Base-by-base conservation (phyloP, 2,797 vertebrate genomes). In the Myioborus melanocephalus region DNA sequence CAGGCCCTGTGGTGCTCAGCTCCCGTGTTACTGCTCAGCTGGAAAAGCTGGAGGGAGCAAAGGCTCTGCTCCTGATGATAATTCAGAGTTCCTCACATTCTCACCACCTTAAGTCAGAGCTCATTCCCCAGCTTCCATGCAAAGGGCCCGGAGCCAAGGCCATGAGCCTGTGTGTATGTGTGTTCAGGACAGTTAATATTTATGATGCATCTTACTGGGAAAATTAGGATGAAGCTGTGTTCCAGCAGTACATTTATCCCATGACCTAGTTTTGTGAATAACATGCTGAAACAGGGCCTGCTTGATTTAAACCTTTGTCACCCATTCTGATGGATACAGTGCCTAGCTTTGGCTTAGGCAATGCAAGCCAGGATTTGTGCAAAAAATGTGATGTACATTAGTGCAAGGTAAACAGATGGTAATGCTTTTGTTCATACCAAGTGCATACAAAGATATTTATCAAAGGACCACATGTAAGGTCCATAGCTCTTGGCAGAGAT, bases 371-470 rank as follows among this genome's bases (percentile, higher is more conserved):
- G 89, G 94, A 92, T 97, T 89, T 97, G 91, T 95, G 92, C 93
- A 97, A 95, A 95, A 96, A 97, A 96, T 55, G 86, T 89, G 94
- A 84, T 70, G 93, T 92, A 87, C 90, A 26, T 96, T 95, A 91
- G 95, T 95, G 94, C 93, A 96, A 97, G 95, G 91, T 97, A 97
- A 96, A 97, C 96, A 97, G 94, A 94, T 95, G 94, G 93, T 89
- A 96, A 95, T 95, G 87, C 88, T 96, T 96, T 96, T 92, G 89
- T 93, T 96, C 96, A 95, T 96, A 94, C 79, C 89, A 35, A 96
- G 92, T 86, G 89, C 83, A 94, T 70, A 96, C 88, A 97, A 73
- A 95, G 77, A 83, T 79, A 96, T 95, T 96, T 96, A 96, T 97
- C 95, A 94, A 95, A 97, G 84, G 89, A 63, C 63, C 93, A 94